Evolutionary conservation across 2,113 vertebrate genomes (phyloP).

Genomic region (Poeciliopsis turrubarensis): DNA sequence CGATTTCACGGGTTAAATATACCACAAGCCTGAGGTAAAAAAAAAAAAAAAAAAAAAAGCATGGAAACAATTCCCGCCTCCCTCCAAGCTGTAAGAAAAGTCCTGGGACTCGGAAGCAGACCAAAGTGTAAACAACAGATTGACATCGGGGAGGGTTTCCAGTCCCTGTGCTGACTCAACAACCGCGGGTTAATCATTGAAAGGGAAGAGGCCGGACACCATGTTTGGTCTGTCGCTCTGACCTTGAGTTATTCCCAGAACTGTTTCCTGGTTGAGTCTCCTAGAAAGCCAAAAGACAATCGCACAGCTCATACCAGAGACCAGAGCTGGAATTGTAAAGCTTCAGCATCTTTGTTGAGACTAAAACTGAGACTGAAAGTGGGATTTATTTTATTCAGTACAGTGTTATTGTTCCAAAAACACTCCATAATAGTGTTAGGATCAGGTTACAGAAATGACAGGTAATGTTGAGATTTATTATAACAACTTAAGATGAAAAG

Average conservation of each 20-base stretch:
- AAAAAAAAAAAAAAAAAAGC: constrained; percentile 9
- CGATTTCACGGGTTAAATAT: constrained; percentile 31
- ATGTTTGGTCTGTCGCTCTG: constrained; percentile 52
- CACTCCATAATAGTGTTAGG: too few relatives aligned
- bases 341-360: neutral
- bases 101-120: constrained; percentile 48
- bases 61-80: constrained; percentile 25
- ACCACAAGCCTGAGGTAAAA: constrained; percentile 3
- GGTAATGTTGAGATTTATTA: too few relatives aligned
- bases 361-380: neutral
- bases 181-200: constrained; percentile 70
- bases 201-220: constrained; percentile 51
- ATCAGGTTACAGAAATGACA: too few relatives aligned
- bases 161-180: constrained; percentile 51
- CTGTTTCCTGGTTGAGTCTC: constrained; percentile 56
- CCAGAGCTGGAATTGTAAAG: neutral
- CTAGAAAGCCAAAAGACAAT: constrained; percentile 16
- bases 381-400: neutral
- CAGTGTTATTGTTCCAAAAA: neutral
- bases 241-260: constrained; percentile 56
- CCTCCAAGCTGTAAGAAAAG: constrained; percentile 24
- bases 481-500: too few relatives aligned
- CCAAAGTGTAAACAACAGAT: constrained; percentile 46
- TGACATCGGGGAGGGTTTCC: constrained; percentile 38
- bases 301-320: neutral